These are phyloP conservation scores for Taurulus bubalis DNA, from an alignment of 2,113 vertebrate genomes.

Conservation along the genomic window DNA sequence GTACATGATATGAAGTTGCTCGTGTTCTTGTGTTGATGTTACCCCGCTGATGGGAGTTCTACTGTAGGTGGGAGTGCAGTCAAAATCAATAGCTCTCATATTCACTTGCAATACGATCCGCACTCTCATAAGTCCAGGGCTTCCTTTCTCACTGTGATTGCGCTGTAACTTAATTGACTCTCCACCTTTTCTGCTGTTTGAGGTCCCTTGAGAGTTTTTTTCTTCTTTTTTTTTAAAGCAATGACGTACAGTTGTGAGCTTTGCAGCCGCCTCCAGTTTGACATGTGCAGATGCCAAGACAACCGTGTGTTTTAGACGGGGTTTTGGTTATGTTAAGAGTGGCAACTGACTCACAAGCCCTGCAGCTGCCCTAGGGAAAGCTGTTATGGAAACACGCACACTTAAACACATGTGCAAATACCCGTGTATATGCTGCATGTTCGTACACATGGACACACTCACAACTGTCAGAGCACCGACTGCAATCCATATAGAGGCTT, in stretches of 20 bases:
- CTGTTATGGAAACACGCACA: conserved; percentile 25
- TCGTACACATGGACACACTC: conserved; percentile 35
- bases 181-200: conserved; percentile 33
- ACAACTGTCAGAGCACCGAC: conserved; percentile 31
- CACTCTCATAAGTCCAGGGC: conserved; percentile 27
- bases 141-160: conserved; percentile 49
- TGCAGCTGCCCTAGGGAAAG: not conserved
- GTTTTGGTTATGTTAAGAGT: conserved; percentile 6
- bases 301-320: conserved; percentile 9
- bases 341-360: not conserved
- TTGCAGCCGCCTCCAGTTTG: conserved; percentile 29
- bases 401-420: conserved; percentile 41
- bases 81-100: conserved; percentile 71
- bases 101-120: conserved; percentile 63
- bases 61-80: conserved; percentile 51
- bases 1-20: conserved; percentile 45
- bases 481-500: conserved; percentile 50
- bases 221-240: conserved; percentile 47
- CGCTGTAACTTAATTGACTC: conserved; percentile 64
- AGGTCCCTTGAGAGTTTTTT: conserved; percentile 7
- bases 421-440: conserved; percentile 42
- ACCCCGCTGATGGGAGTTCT: conserved; percentile 28
- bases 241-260: conserved; percentile 19
- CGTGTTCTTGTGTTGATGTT: conserved; percentile 16
- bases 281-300: not conserved